phyloP scores from a whole-genome alignment of 2,113 vertebrate species.

The Oxyura jamaicensis region DNA sequence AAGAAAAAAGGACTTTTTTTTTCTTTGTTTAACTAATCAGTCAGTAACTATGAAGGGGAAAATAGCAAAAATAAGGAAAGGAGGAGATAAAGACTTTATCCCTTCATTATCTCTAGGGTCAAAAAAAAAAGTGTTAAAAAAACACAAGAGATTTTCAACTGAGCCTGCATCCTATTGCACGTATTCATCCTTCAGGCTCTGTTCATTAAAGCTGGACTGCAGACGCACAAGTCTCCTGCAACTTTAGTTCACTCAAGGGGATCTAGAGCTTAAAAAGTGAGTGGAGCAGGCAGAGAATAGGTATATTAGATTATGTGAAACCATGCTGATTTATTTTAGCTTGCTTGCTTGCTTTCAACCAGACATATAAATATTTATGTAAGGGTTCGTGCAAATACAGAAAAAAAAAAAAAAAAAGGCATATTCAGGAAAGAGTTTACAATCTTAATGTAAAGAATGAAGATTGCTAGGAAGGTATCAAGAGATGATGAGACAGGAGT shows the following conservation, averaged over 20 bases:
- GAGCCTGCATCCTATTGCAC: neutral
- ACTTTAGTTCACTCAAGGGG: neutral
- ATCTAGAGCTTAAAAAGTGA: neutral
- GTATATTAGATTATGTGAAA: neutral
- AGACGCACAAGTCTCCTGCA: neutral
- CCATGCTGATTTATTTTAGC: neutral
- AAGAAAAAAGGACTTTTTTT: neutral
- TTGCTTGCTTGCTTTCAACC: neutral
- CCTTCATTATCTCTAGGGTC: slow-evolving; percentile 14
- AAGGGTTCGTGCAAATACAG: neutral
- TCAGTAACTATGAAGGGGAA: neutral
- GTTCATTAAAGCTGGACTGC: neutral
- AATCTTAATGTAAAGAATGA: neutral
- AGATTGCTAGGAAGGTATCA: neutral
- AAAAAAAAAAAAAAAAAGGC: neutral
- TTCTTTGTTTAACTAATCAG: slow-evolving; percentile 5
- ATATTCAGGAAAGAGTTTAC: neutral
- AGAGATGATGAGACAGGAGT: neutral
- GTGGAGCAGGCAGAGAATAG: neutral
- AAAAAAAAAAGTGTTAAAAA: neutral
- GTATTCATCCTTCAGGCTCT: neutral
- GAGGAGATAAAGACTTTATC: slow-evolving; percentile 12
- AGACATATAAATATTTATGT: neutral
- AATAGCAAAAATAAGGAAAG: slow-evolving; percentile 8
- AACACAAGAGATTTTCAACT: slow-evolving; percentile 1